Conservation (phyloP, 1,140 invertebrate genomes). For the Homalodisca vitripennis region DNA sequence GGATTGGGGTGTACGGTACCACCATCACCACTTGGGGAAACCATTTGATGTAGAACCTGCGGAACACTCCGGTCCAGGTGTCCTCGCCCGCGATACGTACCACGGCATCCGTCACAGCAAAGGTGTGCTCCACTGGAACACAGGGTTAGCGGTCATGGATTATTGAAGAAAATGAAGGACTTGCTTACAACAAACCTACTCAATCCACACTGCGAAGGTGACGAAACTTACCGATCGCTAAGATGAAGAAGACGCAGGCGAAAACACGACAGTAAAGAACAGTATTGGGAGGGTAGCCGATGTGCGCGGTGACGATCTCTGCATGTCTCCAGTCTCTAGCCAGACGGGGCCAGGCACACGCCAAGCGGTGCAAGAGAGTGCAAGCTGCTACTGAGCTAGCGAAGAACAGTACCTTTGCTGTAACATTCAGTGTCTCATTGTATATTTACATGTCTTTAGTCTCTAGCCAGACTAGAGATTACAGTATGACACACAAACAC, state of each 20-base stretch:
- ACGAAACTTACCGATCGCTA: neutral
- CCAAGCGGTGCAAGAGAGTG: neutral
- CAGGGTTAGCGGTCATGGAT: neutral
- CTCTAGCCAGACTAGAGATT: too few relatives aligned
- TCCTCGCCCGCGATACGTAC: neutral
- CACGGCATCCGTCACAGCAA: neutral
- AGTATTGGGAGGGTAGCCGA: neutral
- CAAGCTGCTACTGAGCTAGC: neutral
- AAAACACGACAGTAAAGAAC: neutral
- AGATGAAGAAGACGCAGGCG: neutral
- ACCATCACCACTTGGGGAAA: neutral
- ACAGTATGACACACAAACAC: too few relatives aligned
- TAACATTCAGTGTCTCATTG: too few relatives aligned
- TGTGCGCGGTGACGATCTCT: neutral
- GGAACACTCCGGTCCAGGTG: neutral
- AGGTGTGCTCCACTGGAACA: constrained; percentile 1
- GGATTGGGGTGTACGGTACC: neutral
- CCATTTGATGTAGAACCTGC: constrained; percentile 7
- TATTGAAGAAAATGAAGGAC: too few relatives aligned
- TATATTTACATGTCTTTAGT: too few relatives aligned
- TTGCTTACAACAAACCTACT: too few relatives aligned
- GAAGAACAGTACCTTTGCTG: neutral
- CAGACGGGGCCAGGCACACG: neutral
- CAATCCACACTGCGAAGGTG: too few relatives aligned
- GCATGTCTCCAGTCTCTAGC: neutral